A percentile compares a stretch with the other conserved stretches of the same genome.
phyloP scores from a whole-genome alignment of 2,797 vertebrate species.

The Amazona finschi region DNA sequence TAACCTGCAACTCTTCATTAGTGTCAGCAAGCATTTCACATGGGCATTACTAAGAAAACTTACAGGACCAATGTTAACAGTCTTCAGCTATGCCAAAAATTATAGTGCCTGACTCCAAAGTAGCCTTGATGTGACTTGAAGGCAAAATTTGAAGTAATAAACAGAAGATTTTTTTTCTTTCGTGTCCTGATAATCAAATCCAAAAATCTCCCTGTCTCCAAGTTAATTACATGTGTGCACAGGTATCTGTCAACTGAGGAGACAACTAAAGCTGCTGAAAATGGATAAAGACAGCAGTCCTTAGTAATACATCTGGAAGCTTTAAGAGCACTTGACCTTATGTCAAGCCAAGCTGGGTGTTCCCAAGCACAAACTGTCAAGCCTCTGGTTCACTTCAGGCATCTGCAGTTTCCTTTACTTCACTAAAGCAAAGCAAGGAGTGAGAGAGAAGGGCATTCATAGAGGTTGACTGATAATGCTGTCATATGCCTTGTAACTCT shows the following conservation, averaged over 20 bases:
- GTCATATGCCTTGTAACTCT: background rate
- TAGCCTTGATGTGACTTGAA: background rate
- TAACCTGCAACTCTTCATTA: background rate
- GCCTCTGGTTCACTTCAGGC: background rate
- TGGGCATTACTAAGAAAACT: background rate
- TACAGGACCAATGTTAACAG: background rate
- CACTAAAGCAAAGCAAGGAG: background rate
- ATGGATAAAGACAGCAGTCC: background rate
- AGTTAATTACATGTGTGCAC: background rate
- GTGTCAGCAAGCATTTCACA: background rate
- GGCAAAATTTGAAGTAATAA: background rate
- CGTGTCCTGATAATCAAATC: background rate
- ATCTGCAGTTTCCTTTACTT: background rate
- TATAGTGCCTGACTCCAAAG: background rate
- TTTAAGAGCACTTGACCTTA: background rate
- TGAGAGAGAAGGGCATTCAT: background rate
- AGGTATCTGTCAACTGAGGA: background rate
- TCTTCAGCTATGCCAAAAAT: background rate
- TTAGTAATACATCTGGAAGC: background rate
- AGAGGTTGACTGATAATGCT: background rate
- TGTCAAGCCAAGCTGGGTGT: background rate
- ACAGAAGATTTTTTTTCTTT: background rate
- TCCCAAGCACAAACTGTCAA: background rate
- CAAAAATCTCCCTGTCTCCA: background rate
- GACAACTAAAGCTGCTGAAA: background rate